Conservation (phyloP, 2,888 invertebrate species). For the Yponomeuta malinellus region DNA sequence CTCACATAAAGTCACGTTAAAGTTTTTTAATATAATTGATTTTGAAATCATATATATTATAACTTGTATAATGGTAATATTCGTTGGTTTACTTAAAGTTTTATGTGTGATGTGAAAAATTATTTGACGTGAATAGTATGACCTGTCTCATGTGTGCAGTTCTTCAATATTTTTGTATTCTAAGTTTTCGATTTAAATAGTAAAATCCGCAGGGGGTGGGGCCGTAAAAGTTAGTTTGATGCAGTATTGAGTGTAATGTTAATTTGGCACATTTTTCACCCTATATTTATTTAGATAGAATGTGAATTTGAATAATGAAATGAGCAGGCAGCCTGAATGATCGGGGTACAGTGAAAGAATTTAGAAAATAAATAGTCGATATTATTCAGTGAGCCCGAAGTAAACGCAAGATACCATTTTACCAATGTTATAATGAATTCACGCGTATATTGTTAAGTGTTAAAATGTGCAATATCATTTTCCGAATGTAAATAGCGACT, state of each 20-base stretch:
- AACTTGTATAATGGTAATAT: neutral
- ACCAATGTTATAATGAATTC: constrained; percentile 47
- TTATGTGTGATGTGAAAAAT: neutral
- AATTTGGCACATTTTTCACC: too few species aligned
- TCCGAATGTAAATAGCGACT: constrained; percentile 56
- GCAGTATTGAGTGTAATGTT: too few species aligned
- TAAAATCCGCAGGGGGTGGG: too few species aligned
- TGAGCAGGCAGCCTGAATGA: too few species aligned
- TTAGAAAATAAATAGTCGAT: constrained; percentile 1
- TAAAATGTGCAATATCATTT: constrained; percentile 64
- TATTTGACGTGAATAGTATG: neutral
- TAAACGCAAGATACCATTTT: constrained; percentile 35
- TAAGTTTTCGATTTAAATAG: too few species aligned
- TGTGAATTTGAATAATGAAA: too few species aligned
- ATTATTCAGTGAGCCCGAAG: neutral
- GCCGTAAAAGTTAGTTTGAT: too few species aligned
- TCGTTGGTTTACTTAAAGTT: neutral
- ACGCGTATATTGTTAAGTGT: constrained; percentile 63
- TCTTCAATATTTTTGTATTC: too few species aligned
- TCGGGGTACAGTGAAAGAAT: too few species aligned
- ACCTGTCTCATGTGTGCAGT: neutral
- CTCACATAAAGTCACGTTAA: constrained; percentile 4
- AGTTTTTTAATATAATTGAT: neutral
- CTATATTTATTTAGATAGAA: too few species aligned
- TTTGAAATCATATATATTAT: neutral